Evolutionary conservation across 2,888 invertebrate genomes (phyloP).

Genomic region (Tipula vernalis): DNA sequence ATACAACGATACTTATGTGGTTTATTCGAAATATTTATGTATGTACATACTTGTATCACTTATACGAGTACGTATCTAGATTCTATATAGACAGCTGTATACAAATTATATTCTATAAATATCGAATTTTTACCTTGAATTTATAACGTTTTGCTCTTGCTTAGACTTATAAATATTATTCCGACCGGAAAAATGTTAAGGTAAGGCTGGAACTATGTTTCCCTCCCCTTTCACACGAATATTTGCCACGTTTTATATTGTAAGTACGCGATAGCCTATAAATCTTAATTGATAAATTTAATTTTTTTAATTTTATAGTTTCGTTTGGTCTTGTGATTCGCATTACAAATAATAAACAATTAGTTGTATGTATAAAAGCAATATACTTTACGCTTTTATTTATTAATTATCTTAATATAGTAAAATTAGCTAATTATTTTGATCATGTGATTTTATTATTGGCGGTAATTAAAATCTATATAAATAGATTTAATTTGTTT

Average conservation of each 20-base stretch:
- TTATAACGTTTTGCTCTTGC: neutral
- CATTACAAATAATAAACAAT: neutral
- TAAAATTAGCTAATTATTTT: neutral
- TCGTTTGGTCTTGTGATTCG: neutral
- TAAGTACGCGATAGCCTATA: neutral
- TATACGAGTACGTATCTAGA: too few relatives aligned
- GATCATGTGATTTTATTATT: neutral
- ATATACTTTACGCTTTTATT: neutral
- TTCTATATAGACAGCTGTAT: neutral
- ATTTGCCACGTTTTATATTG: neutral
- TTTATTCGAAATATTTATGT: neutral
- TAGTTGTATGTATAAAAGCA: neutral
- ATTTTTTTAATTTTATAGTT: neutral
- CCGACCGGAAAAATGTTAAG: too few relatives aligned
- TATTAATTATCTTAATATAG: neutral
- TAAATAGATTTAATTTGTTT: neutral
- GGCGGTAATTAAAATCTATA: neutral
- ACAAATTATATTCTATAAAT: neutral
- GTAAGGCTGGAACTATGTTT: neutral
- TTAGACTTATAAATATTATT: neutral
- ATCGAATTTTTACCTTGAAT: neutral
- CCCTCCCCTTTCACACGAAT: neutral
- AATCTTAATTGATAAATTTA: neutral
- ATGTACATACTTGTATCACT: too few relatives aligned
- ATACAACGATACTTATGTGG: neutral